These are phyloP conservation scores for Peromyscus californicus DNA, from an alignment of 2,113 vertebrate genomes.

Conservation along the genomic window DNA sequence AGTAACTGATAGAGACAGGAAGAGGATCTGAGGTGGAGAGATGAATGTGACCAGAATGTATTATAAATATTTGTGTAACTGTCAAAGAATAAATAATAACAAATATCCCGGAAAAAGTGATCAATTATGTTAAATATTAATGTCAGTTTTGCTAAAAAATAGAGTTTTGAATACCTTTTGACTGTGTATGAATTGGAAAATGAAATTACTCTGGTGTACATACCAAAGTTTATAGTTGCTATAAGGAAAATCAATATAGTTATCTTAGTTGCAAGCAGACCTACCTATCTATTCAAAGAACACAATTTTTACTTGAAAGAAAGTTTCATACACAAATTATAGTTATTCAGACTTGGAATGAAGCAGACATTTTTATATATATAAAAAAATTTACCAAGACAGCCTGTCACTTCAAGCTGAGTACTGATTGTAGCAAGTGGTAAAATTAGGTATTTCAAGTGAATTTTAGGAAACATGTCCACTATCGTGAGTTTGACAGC, in stretches of 20 bases:
- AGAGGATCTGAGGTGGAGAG: neutral
- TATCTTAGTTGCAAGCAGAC: neutral
- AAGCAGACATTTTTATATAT: neutral
- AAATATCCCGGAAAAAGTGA: neutral
- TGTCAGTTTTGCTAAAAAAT: neutral
- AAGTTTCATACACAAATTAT: neutral
- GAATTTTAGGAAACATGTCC: slow-evolving; percentile 57
- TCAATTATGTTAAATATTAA: neutral
- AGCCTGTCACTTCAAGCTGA: slow-evolving; percentile 49
- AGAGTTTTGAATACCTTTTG: neutral
- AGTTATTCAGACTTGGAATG: slow-evolving; percentile 35
- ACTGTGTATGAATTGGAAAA: neutral
- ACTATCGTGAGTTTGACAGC: neutral
- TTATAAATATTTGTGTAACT: neutral
- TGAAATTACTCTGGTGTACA: neutral
- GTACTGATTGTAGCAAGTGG: slow-evolving; percentile 17
- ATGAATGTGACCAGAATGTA: neutral
- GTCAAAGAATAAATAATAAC: neutral
- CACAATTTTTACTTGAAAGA: slow-evolving; percentile 25
- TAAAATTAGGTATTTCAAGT: slow-evolving; percentile 42
- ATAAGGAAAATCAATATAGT: neutral
- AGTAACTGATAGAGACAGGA: neutral
- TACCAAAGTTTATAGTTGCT: neutral
- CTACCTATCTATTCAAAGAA: neutral
- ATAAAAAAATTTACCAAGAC: slow-evolving; percentile 42